Evolutionary conservation across 2,888 invertebrate genomes (phyloP), one percentile per base, ranked within the genome.

Genomic region (Fabriciana adippe): DNA sequence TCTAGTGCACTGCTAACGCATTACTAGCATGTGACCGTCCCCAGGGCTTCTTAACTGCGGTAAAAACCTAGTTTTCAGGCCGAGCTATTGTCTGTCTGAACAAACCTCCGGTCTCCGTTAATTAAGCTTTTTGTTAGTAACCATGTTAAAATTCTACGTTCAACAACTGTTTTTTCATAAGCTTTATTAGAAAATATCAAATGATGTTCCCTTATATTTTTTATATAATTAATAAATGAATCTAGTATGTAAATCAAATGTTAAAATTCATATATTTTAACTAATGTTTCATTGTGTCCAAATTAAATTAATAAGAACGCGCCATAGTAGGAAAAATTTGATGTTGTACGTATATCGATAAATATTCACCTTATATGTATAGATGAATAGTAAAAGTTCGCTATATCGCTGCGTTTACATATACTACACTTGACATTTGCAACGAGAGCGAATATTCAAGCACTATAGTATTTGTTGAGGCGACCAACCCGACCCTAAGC

Each of bases 111-210:
- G 60, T 68, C 66, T 56, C 68, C 69, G 67, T 72, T 74, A 74
- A 74, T 73, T 73, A 74, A 70, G 72, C 72, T 74, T 74, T 74
- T 74, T 73, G 73, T 68, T 65, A 70, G 67, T 72, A 68, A 72
- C 73, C 72, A 73, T 73, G 73, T 74, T 73, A 72, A 72, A 74
- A 69, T 67, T 73, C 68, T 69, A 72, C 59, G 63, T 70, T 69
- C 55, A 68, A 70, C 68, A 70, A 66, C 59, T 66, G 63, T 68
- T 66, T 57, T 55, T 66, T 55, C 55, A 60, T 60, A 55, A 31
- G 18, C 35, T 63, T 48, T 65, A 63, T 59, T 55, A 61, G 54
- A 35, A 47, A 35, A 55, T 60, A 41, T 50, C 54, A 66, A 60
- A 55, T 61, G 15, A 51, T 51, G 50, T 35, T 51, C 50, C 50